Evolutionary conservation across 1,140 invertebrate genomes (phyloP).

Genomic region (Coptotermes formosanus): DNA sequence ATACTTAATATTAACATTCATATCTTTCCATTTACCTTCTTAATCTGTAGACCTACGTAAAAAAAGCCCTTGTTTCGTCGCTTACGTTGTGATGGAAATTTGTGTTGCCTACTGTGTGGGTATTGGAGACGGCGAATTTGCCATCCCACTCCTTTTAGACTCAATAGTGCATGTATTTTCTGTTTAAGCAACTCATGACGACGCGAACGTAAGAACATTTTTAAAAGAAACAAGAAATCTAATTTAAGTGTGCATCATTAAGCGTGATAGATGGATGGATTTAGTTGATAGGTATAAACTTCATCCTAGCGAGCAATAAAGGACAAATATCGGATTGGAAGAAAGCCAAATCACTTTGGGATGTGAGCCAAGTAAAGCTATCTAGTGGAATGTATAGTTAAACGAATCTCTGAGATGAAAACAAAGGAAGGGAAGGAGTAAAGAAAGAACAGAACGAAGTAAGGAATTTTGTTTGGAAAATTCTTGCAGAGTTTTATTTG

Average conservation of each 20-base stretch:
- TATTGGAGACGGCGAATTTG: no score
- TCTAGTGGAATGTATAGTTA: slow-evolving; percentile 3
- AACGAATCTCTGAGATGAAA: slow-evolving; percentile 4
- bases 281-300: slow-evolving; percentile 7
- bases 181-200: neutral
- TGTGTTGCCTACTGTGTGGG: no score
- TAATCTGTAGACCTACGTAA: no score
- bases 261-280: neutral
- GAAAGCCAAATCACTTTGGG: slow-evolving; percentile 10
- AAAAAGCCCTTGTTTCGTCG: no score
- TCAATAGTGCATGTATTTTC: neutral
- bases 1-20: no score
- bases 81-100: no score
- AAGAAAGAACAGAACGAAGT: neutral
- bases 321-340: slow-evolving; percentile 18
- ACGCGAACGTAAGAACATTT: neutral
- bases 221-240: neutral
- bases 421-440: neutral
- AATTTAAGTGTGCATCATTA: slow-evolving; percentile 1
- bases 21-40: no score
- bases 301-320: neutral
- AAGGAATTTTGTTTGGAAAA: neutral
- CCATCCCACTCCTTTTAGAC: neutral
- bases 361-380: slow-evolving; percentile 10
- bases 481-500: slow-evolving; percentile 2